A percentile compares a stretch with the other conserved stretches of the same genome.
Evolutionary conservation across 1,140 invertebrate species (phyloP).

Genomic region (Plodia interpunctella): DNA sequence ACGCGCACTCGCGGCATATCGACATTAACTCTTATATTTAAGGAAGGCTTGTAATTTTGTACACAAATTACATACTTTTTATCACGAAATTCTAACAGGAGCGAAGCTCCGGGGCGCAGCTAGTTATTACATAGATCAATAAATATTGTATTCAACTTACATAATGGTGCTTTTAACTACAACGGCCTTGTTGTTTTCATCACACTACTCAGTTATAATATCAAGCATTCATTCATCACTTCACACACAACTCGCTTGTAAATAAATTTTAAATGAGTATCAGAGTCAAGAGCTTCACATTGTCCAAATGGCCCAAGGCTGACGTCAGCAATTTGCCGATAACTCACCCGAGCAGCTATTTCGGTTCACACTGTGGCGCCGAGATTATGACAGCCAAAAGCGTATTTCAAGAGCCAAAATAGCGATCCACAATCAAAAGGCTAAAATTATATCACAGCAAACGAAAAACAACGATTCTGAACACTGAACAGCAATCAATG

Average conservation of each 20-base stretch:
- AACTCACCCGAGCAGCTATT: constrained; percentile 41
- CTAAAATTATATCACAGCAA: constrained; percentile 24
- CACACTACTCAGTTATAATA: no score
- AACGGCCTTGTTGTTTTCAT: no score
- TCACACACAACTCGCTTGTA: background rate
- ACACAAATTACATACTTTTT: no score
- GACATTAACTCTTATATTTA: background rate
- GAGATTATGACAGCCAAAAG: constrained; percentile 46
- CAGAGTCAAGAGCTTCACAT: constrained; percentile 20
- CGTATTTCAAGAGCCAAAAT: constrained; percentile 39
- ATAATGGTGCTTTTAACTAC: background rate
- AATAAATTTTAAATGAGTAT: background rate
- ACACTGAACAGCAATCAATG: constrained; percentile 6
- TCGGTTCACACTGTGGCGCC: constrained; percentile 32
- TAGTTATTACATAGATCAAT: no score
- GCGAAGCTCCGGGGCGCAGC: no score
- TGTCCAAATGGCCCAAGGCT: constrained; percentile 42
- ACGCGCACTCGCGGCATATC: background rate
- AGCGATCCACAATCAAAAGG: constrained; percentile 28
- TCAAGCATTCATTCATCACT: background rate
- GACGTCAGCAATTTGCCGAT: constrained; percentile 47
- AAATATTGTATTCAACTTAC: background rate
- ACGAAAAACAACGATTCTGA: constrained; percentile 15
- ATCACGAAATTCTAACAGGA: no score
- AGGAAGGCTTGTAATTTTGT: no score